Evolutionary conservation across 1,140 invertebrate genomes (phyloP), one percentile per base, ranked within the genome.

Genomic region (Sitophilus oryzae): DNA sequence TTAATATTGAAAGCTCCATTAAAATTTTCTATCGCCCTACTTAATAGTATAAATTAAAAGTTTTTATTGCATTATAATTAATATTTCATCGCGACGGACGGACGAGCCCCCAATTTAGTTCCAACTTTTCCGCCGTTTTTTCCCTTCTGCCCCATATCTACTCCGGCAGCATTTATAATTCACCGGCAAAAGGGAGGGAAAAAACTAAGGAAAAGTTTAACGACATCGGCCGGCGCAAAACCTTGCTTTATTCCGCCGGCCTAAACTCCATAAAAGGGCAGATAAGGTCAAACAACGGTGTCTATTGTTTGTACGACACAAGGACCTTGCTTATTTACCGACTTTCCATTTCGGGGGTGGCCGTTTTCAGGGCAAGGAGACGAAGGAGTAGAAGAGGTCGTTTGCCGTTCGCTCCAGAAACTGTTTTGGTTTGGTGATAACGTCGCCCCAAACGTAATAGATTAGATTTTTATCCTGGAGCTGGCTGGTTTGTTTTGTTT

Each of bases 221-320:
- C n/a, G n/a, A n/a, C n/a, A n/a, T n/a, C n/a, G n/a, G n/a, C n/a
- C n/a, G n/a, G n/a, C n/a, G n/a, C n/a, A n/a, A n/a, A n/a, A n/a
- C n/a, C 37, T 25, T 23, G 30, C 35, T 54, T 54, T 48, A 54
- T 54, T 53, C 45, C 44, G 34, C 25, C 11, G 46, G 53, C 46
- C 53, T 56, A 56, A 56, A 56, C 46, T 46, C 53, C 41, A 56
- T 56, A 56, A 56, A 56, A 56, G 53, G 53, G 37, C 53, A 56
- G 53, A 56, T 56, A 56, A 56, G 53, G 53, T 56, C 53, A 56
- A 56, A 56, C 53, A 56, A 56, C 53, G 53, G 53, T 56, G 46
- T 56, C 53, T 56, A 56, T 56, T 56, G 53, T 56, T 56, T 56
- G 53, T 56, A 56, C 45, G 49, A 56, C n/a, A n/a, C 53, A 56